Evolutionary conservation across 1,140 invertebrate genomes (phyloP).

Genomic region (Doryteuthis pealeii): DNA sequence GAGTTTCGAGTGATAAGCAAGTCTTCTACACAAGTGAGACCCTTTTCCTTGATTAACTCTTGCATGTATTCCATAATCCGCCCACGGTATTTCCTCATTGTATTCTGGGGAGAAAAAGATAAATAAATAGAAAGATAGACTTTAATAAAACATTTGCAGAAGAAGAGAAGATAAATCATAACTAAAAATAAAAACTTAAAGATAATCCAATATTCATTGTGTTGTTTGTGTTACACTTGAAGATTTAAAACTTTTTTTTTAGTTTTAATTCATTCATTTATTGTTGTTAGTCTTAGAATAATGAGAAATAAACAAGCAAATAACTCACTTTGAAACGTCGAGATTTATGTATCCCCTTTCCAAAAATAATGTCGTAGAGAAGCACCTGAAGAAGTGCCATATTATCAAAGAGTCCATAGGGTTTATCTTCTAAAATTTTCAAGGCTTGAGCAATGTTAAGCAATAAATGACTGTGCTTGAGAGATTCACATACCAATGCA

Average conservation of each 20-base stretch:
- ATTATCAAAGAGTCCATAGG: constrained; percentile 71
- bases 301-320: neutral
- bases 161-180: neutral
- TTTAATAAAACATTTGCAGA: neutral
- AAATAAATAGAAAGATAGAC: neutral
- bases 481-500: constrained; percentile 72
- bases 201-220: neutral
- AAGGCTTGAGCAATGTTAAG: constrained; percentile 65
- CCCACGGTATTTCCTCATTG: constrained; percentile 28
- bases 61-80: constrained; percentile 27
- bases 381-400: constrained; percentile 73
- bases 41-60: constrained; percentile 21
- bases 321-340: constrained; percentile 37
- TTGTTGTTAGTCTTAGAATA: too few relatives aligned
- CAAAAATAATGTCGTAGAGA: constrained; percentile 80
- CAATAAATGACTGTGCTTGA: constrained; percentile 70
- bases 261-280: too few relatives aligned
- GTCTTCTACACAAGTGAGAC: neutral
- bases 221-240: neutral
- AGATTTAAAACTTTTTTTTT: neutral
- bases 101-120: constrained; percentile 24
- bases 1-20: neutral
- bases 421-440: constrained; percentile 61
- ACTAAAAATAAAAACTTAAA: neutral
- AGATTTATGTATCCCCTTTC: constrained; percentile 68